Percentiles rank a stretch among this genome's conserved stretches.
These are phyloP conservation scores for Mus spretus DNA, from an alignment of 2,797 vertebrate genomes.

Conservation along the genomic window DNA sequence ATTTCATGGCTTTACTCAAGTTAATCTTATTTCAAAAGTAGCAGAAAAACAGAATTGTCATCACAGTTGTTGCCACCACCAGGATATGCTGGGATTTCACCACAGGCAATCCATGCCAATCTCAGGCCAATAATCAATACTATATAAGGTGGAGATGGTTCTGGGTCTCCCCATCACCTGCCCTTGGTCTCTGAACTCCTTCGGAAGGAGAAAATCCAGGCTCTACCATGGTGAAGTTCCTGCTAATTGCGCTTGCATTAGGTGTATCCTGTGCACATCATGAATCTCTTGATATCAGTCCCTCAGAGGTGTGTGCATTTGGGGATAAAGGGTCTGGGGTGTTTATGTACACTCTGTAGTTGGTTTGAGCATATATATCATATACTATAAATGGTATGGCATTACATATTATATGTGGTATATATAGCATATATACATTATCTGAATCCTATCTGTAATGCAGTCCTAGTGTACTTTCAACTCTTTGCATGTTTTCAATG, in stretches of 20 bases:
- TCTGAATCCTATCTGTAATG: neutral
- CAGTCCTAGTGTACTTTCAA: neutral
- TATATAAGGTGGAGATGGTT: neutral
- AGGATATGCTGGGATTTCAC: neutral
- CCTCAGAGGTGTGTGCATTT: neutral
- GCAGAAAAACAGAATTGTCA: neutral
- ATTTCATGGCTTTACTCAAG: neutral
- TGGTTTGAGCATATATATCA: neutral
- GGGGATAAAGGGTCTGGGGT: neutral
- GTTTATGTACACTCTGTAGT: neutral
- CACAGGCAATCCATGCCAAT: neutral
- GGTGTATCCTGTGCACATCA: neutral
- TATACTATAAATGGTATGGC: neutral
- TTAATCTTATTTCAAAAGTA: neutral
- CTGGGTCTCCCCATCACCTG: neutral
- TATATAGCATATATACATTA: too few species aligned
- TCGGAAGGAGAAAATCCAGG: neutral
- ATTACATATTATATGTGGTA: too few species aligned
- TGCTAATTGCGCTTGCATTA: neutral
- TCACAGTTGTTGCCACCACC: neutral
- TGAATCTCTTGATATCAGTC: neutral
- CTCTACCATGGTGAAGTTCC: neutral
- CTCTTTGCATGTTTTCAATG: neutral
- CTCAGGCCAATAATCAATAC: neutral
- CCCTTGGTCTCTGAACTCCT: neutral